These are phyloP conservation scores for Onychomys torridus DNA, from an alignment of 2,797 vertebrate species.

Conservation along the genomic window DNA sequence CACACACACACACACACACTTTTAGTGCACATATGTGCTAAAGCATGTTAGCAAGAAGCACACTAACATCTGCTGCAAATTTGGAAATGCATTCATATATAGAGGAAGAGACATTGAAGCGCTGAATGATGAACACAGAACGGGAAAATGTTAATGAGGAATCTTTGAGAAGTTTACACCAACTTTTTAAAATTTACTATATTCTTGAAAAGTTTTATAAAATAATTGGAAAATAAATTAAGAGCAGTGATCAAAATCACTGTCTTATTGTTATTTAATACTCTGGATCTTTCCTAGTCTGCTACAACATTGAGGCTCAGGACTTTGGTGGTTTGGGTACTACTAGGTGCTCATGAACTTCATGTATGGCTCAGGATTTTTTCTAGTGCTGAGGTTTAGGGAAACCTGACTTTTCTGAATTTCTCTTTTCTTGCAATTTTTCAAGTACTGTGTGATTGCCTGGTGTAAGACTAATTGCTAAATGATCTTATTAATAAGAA, in stretches of 20 bases:
- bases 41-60: background rate
- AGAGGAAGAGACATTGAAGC: background rate
- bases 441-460: background rate
- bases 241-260: background rate
- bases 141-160: background rate
- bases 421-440: conserved; percentile 20
- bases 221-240: background rate
- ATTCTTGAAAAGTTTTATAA: background rate
- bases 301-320: background rate
- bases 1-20: background rate
- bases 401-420: conserved; percentile 2
- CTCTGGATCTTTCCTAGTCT: background rate
- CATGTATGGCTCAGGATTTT: background rate
- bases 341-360: background rate
- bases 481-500: too few relatives aligned
- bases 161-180: background rate
- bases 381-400: background rate
- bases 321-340: background rate
- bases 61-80: background rate
- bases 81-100: background rate
- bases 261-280: conserved; percentile 4
- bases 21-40: background rate
- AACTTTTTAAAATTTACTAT: background rate
- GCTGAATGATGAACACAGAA: background rate
- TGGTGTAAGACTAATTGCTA: background rate